A percentile compares a stretch with the other conserved stretches of the same genome.
These are phyloP conservation scores for Eulemur coronatus DNA, from an alignment of 2,797 vertebrate species.

Conservation along the genomic window DNA sequence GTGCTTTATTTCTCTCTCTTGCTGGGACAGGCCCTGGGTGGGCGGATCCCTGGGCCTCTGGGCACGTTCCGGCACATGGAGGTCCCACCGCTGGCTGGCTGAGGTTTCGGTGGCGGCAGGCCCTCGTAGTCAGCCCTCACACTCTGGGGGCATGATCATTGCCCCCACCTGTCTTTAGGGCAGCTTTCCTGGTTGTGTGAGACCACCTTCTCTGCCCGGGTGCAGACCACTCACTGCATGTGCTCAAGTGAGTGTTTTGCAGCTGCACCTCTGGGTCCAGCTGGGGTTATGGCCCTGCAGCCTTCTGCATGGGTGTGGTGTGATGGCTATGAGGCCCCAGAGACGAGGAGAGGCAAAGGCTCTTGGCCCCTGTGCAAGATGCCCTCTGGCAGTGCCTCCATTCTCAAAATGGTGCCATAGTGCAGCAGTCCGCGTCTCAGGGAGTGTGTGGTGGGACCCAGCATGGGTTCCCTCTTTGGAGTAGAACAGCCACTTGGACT, in stretches of 20 bases:
- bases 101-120: neutral
- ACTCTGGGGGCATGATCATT: neutral
- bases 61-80: neutral
- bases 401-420: neutral
- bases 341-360: neutral
- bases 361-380: neutral
- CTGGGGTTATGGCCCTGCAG: neutral
- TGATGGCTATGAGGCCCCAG: neutral
- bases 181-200: too few relatives aligned
- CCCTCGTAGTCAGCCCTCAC: rapidly evolving
- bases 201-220: too few relatives aligned
- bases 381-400: neutral
- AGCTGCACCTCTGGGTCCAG: neutral
- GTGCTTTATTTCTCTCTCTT: neutral
- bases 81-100: neutral
- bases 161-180: neutral
- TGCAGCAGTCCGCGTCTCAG: neutral
- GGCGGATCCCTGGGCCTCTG: neutral
- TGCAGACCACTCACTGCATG: too few relatives aligned
- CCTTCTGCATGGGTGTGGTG: neutral
- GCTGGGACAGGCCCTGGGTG: neutral
- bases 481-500: neutral
- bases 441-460: too few relatives aligned
- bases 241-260: neutral
- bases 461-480: neutral